Evolutionary conservation across 2,113 vertebrate species (phyloP), one percentile per base, ranked within the genome.

Genomic region (Equus przewalskii): DNA sequence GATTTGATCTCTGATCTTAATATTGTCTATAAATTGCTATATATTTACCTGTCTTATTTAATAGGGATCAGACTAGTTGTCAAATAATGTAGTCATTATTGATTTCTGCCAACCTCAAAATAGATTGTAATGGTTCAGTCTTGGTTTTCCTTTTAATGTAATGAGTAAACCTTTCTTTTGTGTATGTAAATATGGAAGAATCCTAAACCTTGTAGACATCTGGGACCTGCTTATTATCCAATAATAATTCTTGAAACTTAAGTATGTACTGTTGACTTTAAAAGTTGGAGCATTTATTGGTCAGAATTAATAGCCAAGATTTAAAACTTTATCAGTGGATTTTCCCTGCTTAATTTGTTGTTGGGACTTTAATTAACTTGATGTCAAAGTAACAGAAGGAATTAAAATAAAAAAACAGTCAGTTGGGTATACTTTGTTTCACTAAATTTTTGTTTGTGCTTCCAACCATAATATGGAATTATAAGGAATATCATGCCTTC

Each of bases 201-300:
- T 89, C 51, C 62, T 93, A 91, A 86, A 85, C 44, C 19, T 87
- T 62, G 4, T 64, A 86, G 56, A 41, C 12, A 67, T 86, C 21
- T 92, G 73, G 10, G 28, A 65, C 18, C 19, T 93, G 83, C 41
- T 92, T 79, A 73, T 69, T 62, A 93, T 28, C 22, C n/a, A 78
- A 89, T 51, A 89, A 64, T 88, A 79, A 84, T 88, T 92, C 33
- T 97, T 94, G 24, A 65, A 89, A 84, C 26, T 94, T 88, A n/a
- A 78, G 18, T 84, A 60, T 69, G 10, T 60, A 85, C 10, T 73
- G 7, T 90, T 94, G 56, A 88, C 16, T 78, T 94, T 11, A 79
- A 88, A 95, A 79, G 12, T 62, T 67, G 36, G 7, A 78, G 44
- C 3, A 73, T 64, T 92, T 82, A 46, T 72, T 96, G 72, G 15